Conservation (phyloP, 2,113 vertebrate genomes). For the Agapornis roseicollis region DNA sequence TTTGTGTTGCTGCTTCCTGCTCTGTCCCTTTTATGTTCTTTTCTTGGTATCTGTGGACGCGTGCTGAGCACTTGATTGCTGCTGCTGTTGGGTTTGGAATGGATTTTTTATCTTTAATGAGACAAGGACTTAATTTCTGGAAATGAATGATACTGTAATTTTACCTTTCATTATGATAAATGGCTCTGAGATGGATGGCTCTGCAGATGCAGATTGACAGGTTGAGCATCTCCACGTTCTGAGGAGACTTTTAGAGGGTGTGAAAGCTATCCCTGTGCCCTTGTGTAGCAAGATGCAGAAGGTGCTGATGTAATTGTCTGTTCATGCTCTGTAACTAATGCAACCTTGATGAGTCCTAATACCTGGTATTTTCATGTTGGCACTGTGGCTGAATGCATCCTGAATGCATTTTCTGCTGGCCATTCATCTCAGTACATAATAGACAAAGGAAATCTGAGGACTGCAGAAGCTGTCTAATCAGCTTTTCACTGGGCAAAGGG, state of each 20-base stretch:
- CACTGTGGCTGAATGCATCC: background rate
- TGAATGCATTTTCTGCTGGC: background rate
- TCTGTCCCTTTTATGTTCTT: background rate
- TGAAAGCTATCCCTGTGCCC: background rate
- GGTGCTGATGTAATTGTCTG: constrained; percentile 24
- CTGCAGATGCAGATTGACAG: background rate
- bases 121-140: constrained; percentile 19
- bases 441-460: background rate
- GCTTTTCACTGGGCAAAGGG: constrained; percentile 13
- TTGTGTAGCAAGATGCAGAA: background rate
- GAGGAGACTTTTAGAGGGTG: constrained; percentile 17
- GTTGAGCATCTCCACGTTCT: background rate
- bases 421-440: background rate
- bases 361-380: constrained; percentile 9
- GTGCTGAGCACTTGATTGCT: background rate
- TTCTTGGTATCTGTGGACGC: background rate
- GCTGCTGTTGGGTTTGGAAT: background rate
- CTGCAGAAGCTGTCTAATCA: background rate
- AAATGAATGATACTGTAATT: constrained; percentile 24
- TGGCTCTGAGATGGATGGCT: constrained; percentile 7
- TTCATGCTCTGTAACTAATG: background rate
- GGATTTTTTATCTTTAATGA: constrained; percentile 38
- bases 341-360: background rate
- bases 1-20: accelerated
- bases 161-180: constrained; percentile 33